Conservation (phyloP, 2,797 vertebrate genomes). For the Sebastes variabilis region DNA sequence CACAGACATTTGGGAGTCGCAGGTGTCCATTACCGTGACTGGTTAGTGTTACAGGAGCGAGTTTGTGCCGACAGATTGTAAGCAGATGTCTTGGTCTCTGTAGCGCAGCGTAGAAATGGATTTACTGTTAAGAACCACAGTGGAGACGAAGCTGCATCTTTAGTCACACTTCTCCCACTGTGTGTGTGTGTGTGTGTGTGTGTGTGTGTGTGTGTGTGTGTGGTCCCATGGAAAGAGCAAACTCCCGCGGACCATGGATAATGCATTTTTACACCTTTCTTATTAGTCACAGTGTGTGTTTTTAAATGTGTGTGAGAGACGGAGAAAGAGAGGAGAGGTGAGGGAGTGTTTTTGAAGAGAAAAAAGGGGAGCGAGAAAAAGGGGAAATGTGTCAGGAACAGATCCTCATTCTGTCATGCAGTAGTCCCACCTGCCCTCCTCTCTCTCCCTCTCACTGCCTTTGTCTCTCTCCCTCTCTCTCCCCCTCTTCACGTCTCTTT, state of each 20-base stretch:
- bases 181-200: conserved; percentile 20
- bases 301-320: conserved; percentile 27
- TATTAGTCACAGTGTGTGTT: conserved; percentile 72
- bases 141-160: conserved; percentile 65
- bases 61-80: conserved; percentile 58
- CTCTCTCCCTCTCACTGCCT: conserved; percentile 25
- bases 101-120: conserved; percentile 55
- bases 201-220: conserved; percentile 62
- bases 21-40: conserved; percentile 51
- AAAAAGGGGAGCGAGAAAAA: conserved; percentile 49
- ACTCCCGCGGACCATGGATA: conserved; percentile 59
- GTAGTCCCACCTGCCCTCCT: conserved; percentile 71
- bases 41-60: conserved; percentile 32
- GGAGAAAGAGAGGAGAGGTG: conserved; percentile 31
- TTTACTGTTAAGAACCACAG: conserved; percentile 57
- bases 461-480: conserved; percentile 62
- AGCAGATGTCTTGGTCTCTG: conserved; percentile 68
- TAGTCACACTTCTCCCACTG: conserved; percentile 48
- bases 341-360: conserved; percentile 41
- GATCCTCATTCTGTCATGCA: conserved; percentile 80
- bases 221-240: conserved; percentile 57
- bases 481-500: conserved; percentile 70
- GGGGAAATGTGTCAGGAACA: conserved; percentile 70
- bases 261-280: conserved; percentile 74
- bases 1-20: conserved; percentile 25